A percentile compares a stretch with the other conserved stretches of the same genome.
phyloP scores from a whole-genome alignment of 2,797 vertebrate species.

The Sorex maritimensis region DNA sequence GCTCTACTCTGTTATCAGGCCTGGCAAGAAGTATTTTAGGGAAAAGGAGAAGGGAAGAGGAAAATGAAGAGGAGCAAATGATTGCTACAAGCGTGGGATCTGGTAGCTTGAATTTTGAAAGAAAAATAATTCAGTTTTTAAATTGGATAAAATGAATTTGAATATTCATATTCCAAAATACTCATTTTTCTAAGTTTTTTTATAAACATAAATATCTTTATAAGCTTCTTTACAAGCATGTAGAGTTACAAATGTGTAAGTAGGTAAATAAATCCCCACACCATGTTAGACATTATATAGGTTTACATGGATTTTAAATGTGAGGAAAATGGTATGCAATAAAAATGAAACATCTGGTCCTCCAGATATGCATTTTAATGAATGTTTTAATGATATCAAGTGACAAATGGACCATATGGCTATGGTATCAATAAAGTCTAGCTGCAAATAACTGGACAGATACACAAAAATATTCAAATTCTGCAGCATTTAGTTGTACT shows the following conservation, averaged over 20 bases:
- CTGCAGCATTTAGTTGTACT: neutral
- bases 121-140: conserved; percentile 11
- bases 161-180: conserved; percentile 24
- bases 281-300: conserved; percentile 55
- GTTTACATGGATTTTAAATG: conserved; percentile 64
- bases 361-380: conserved; percentile 73
- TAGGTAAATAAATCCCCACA: conserved; percentile 61
- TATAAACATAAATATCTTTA: neutral
- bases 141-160: conserved; percentile 52
- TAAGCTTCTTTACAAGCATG: conserved; percentile 37
- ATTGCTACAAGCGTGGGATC: neutral
- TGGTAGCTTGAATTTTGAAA: conserved; percentile 37
- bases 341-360: conserved; percentile 82
- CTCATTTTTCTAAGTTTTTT: neutral
- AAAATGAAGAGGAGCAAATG: neutral
- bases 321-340: conserved; percentile 66
- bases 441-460: conserved; percentile 49
- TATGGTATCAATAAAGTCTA: conserved; percentile 41
- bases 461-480: neutral
- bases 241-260: conserved; percentile 64
- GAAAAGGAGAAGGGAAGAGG: conserved; percentile 32
- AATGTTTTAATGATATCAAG: conserved; percentile 63
- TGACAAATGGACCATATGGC: conserved; percentile 75
- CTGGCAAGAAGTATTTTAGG: neutral
- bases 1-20: neutral